phyloP scores from a whole-genome alignment of 2,113 vertebrate genomes.

The Prionailurus bengalensis region DNA sequence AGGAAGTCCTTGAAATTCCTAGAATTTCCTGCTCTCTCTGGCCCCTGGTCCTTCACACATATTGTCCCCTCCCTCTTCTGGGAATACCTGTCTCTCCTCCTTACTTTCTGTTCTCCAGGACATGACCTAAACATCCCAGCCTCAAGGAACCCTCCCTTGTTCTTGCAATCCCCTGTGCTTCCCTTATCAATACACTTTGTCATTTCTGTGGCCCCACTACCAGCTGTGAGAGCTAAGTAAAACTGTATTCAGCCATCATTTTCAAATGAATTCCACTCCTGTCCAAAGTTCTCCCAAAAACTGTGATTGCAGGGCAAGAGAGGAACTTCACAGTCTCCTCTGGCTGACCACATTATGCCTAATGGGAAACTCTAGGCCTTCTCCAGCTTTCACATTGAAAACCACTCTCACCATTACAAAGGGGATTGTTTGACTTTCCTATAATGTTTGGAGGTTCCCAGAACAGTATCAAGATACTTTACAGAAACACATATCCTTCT shows the following conservation, averaged over 20 bases:
- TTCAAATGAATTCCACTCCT: background rate
- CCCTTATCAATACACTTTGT: background rate
- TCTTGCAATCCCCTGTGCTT: background rate
- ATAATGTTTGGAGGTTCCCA: background rate
- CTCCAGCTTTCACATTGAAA: background rate
- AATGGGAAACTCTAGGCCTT: background rate
- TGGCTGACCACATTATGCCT: background rate
- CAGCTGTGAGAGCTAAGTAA: background rate
- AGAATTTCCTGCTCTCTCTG: background rate
- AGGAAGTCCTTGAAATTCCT: background rate
- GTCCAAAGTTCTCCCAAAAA: background rate
- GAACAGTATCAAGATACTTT: background rate
- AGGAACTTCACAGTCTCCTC: background rate
- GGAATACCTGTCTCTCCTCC: background rate
- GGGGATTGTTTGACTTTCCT: background rate
- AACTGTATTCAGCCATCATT: background rate
- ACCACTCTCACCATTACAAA: background rate
- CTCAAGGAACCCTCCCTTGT: background rate
- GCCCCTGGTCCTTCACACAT: background rate
- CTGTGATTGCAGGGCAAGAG: background rate
- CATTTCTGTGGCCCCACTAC: background rate
- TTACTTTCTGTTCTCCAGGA: background rate
- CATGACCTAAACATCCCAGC: background rate
- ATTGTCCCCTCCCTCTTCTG: background rate
- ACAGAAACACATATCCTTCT: background rate